Evolutionary conservation across 2,113 vertebrate genomes (phyloP).

Genomic region (Meles meles): DNA sequence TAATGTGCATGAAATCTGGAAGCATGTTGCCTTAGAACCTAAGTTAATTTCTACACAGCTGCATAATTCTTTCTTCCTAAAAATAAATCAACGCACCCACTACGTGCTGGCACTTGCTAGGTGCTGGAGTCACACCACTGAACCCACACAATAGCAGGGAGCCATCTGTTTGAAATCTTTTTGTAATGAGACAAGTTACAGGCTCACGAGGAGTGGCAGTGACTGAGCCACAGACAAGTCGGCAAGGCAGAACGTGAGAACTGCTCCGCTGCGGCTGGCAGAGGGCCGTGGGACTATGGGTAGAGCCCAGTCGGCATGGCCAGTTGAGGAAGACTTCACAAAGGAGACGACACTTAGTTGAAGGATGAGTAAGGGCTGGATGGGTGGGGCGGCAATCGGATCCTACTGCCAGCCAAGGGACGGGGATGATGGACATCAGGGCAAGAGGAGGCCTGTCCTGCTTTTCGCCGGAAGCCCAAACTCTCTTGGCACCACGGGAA

Average conservation of each 20-base stretch:
- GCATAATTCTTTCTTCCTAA: background rate
- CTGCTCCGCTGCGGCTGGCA: background rate
- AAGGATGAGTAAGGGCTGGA: slow-evolving; percentile 1
- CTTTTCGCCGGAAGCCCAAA: slow-evolving; percentile 14
- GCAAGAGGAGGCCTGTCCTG: slow-evolving; percentile 57
- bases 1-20: background rate
- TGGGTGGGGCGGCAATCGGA: background rate
- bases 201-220: background rate
- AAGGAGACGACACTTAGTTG: background rate
- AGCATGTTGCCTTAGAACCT: background rate
- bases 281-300: background rate
- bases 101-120: background rate
- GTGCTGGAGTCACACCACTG: background rate
- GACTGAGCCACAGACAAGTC: background rate
- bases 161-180: background rate
- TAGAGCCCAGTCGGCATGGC: background rate
- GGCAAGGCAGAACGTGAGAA: background rate
- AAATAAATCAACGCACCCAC: background rate
- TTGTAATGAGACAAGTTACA: background rate
- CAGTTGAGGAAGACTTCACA: background rate
- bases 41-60: background rate
- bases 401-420: slow-evolving; percentile 9
- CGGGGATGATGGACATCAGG: background rate
- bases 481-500: slow-evolving; percentile 31
- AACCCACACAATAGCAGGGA: background rate